phyloP scores from a whole-genome alignment of 92 coral and sea anemone genomes.

The Epizoanthus illoricatus region DNA sequence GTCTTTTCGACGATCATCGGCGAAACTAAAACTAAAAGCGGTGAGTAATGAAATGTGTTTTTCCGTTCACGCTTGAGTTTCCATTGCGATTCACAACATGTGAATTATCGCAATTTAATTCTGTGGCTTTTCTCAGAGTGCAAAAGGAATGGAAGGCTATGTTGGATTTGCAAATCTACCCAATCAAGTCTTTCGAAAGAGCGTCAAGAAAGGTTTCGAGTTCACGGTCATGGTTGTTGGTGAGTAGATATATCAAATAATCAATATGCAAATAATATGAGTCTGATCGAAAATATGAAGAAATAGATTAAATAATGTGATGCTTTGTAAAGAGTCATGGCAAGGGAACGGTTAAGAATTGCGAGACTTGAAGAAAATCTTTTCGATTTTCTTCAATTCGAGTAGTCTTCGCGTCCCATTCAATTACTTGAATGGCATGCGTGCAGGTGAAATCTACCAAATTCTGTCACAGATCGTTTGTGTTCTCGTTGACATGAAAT shows the following conservation, averaged over 20 bases:
- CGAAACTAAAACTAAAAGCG: conserved; percentile 37
- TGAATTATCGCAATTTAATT: background rate
- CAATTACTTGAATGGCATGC: conserved; percentile 31
- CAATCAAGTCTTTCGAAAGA: conserved; percentile 98
- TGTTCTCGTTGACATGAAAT: background rate
- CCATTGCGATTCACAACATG: background rate
- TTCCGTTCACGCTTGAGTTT: background rate
- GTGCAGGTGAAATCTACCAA: conserved; percentile 21
- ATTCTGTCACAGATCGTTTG: conserved; percentile 17
- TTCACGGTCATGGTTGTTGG: conserved; percentile 99
- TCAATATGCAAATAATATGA: conserved; percentile 22
- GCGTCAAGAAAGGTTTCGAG: conserved; percentile 99
- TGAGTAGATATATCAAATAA: conserved; percentile 62
- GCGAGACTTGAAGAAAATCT: background rate
- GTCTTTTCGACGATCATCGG: conserved; percentile 17
- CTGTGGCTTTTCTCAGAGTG: conserved; percentile 63
- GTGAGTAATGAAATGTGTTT: conserved; percentile 33
- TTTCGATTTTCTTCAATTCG: background rate
- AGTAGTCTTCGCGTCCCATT: conserved; percentile 1
- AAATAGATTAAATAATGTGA: background rate
- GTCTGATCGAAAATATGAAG: background rate
- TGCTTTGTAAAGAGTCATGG: background rate
- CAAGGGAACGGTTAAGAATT: background rate
- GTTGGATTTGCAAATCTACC: conserved; percentile 99
- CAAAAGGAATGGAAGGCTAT: conserved; percentile 97